phyloP scores from a whole-genome alignment of 2,888 invertebrate species.

The Calliphora vomitoria region DNA sequence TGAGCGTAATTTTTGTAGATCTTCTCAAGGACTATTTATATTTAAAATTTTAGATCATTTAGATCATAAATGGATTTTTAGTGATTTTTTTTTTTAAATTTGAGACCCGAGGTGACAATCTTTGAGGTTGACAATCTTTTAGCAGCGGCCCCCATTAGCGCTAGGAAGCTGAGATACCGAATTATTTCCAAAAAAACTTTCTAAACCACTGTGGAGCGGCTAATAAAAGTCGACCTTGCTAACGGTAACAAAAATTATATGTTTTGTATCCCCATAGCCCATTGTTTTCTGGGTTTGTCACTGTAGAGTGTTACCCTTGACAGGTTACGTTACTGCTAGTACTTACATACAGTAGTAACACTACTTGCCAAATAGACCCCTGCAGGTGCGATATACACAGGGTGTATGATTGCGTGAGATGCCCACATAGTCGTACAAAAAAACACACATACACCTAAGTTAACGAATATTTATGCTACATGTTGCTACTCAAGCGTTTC shows the following conservation, averaged over 20 bases:
- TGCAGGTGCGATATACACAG: constrained; percentile 67
- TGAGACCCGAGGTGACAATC: too few relatives aligned
- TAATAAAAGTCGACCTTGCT: not conserved
- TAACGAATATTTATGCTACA: not conserved
- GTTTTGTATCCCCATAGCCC: not conserved
- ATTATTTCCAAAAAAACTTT: too few relatives aligned
- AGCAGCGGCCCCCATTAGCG: too few relatives aligned
- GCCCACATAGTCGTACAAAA: constrained; percentile 48
- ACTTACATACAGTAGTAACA: constrained; percentile 42
- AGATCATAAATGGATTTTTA: too few relatives aligned
- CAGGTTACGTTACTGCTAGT: constrained; percentile 36
- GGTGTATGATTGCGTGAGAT: constrained; percentile 66
- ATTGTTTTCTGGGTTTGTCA: constrained; percentile 50
- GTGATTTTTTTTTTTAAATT: too few relatives aligned
- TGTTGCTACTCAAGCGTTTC: constrained; percentile 38
- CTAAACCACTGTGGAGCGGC: too few relatives aligned
- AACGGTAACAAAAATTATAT: not conserved
- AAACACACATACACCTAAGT: not conserved
- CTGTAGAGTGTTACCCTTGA: constrained; percentile 58
- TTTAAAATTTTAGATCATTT: too few relatives aligned
- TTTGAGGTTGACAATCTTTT: too few relatives aligned
- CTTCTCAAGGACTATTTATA: too few relatives aligned
- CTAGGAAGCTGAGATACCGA: too few relatives aligned
- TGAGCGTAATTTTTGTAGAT: too few relatives aligned
- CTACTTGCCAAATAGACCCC: constrained; percentile 59